Evolutionary conservation across 2,113 vertebrate genomes (phyloP), one percentile per base, ranked within the genome.

Genomic region (Desmodus rotundus): DNA sequence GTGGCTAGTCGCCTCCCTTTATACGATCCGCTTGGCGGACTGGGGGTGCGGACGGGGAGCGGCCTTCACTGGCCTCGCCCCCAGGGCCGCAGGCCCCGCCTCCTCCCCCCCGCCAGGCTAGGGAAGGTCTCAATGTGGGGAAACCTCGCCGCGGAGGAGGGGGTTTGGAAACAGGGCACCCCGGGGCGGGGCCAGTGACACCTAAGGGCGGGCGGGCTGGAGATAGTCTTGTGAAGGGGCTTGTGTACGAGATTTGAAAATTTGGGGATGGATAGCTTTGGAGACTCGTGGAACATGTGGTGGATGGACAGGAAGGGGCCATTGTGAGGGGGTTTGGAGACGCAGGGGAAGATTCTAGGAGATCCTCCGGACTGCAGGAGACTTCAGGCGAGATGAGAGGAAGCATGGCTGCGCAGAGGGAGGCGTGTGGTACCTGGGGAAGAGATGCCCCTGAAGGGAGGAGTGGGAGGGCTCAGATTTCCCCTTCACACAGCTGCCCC

Each of bases 1-100:
- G 93, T 33, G 12, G 36, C 28, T 31, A 13, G 88, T 54, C 70
- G 28, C 87, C 90, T 94, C 38, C 77, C 80, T 96, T 97, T 98
- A 97, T 97, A 95, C 87, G 54, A 38, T 93, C 26, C n/a, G 43
- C 11, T 5, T 54, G 80, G 84, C 7, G 28, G 87, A 31, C 24
- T 14, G 20, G 9, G 47, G 28, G 19, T 38, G 38, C 22, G 54
- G 74, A n/a, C 67, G 8, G 83, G 36, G 89, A 1, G 70, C 8
- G 77, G 72, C 45, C 86, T 52, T 7, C 15, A 20, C 13, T 7
- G 63, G 87, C 83, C 80, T 16, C 92, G 93, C 96, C 95, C 91
- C 86, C 38, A 1, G 43, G 7, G 17, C 61, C 4, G 2, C 65
- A 56, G 73, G 95, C 91, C 72, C 94, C 96, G 52, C 97, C 96